Base-by-base conservation (phyloP, 2,888 invertebrate genomes). In the Strigamia maritima region DNA sequence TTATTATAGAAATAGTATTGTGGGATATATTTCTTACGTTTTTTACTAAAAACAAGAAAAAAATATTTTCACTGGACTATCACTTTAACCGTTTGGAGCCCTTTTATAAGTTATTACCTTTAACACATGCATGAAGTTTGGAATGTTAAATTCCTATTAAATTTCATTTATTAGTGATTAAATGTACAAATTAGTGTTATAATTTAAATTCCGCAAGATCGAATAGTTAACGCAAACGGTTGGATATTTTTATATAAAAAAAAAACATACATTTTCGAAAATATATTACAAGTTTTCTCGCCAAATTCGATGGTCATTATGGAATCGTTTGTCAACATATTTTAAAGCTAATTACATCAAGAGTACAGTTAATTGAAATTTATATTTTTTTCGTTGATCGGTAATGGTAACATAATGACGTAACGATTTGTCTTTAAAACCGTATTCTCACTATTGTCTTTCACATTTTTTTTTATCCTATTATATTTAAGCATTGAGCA, bases 361-460 rank as follows among this genome's bases (percentile, higher is more conserved):
- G 70, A 70, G 70, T 70, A 70, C 16, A 70, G 1, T n/a, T 26
- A 28, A 35, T 28, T 70, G 2, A 14, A 26, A 26, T 24, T 12
- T 26, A 26, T 26, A 12, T 24, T 70, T 26, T 28, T 28, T 70
- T 70, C 28, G 26, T 28, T 70, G 70, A 28, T 70, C 28, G 26
- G 70, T 26, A 26, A 70, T n/a, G 28, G 1, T 26, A 70, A 70
- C 70, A 70, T 28, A 70, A 70, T 16, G 19, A 65, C 60, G 60
- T 24, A 65, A 22, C 14, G n/a, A n/a, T 28, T 70, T 70, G 24
- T 14, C 26, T 70, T 12, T 26, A 24, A 70, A 28, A 12, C 28
- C 12, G 12, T 70, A 70, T 70, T 70, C 70, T 70, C 70, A 70
- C 70, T 70, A 70, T 70, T 70, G 70, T 70, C 70, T 70, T 70